Evolutionary conservation across 1,140 invertebrate species (phyloP).

Genomic region (Cydia amplana): DNA sequence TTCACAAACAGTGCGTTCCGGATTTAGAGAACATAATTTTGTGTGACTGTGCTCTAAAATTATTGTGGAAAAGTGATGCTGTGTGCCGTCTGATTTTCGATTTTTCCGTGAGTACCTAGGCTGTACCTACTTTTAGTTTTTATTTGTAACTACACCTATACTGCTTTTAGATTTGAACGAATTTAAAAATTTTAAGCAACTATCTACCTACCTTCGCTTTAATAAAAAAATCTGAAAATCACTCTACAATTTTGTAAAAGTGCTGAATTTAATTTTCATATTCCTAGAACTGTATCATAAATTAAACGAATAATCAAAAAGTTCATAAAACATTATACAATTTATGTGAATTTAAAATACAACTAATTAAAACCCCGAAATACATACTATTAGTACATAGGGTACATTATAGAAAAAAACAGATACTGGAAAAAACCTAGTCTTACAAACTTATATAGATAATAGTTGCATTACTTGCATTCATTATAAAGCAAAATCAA

Average conservation of each 20-base stretch:
- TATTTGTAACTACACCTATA: not conserved
- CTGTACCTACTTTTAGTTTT: not conserved
- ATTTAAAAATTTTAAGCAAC: too few species aligned
- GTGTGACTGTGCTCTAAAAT: conserved; percentile 55
- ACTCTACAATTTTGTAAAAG: not conserved
- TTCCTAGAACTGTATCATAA: too few species aligned
- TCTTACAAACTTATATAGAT: not conserved
- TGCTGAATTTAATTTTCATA: not conserved
- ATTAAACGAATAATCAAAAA: too few species aligned
- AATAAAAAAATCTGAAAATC: not conserved
- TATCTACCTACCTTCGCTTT: not conserved
- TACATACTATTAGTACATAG: not conserved
- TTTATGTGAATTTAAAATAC: not conserved
- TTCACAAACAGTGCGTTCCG: conserved; percentile 16
- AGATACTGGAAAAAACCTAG: not conserved
- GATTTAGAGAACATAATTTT: conserved; percentile 38
- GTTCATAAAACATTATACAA: too few species aligned
- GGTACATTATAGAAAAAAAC: not conserved
- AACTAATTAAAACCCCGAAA: not conserved
- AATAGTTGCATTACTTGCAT: not conserved
- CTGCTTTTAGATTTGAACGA: not conserved
- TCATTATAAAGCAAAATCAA: not conserved
- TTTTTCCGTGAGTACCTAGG: conserved; percentile 57
- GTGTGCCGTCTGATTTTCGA: conserved; percentile 44
- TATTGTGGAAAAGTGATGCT: conserved; percentile 68